phyloP scores from a whole-genome alignment of 2,797 vertebrate genomes.

The Trichosurus vulpecula region DNA sequence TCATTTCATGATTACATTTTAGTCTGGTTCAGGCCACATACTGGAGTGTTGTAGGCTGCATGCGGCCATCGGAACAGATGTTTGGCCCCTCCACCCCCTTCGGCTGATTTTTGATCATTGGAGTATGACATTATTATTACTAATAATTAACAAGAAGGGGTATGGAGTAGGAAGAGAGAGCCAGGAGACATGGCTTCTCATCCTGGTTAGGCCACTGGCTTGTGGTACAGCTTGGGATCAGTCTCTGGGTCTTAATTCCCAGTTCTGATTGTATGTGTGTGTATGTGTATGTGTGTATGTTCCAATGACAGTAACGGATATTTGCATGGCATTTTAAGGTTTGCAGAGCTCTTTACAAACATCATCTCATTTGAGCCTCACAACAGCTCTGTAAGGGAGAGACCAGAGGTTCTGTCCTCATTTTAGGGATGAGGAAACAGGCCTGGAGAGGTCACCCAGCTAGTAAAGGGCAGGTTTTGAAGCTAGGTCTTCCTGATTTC shows the following conservation, averaged over 20 bases:
- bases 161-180: not conserved
- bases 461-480: not conserved
- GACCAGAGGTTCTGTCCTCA: not conserved
- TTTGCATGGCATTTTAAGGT: not conserved
- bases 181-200: not conserved
- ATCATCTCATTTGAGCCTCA: not conserved
- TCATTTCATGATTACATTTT: not conserved
- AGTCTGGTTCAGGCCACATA: not conserved
- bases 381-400: not conserved
- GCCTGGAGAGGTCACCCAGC: not conserved
- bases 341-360: not conserved
- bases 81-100: not conserved
- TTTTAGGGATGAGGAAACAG: not conserved
- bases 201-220: not conserved
- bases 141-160: not conserved
- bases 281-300: too few relatives aligned
- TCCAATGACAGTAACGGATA: not conserved
- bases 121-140: not conserved
- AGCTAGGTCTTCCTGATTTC: not conserved
- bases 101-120: not conserved
- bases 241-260: not conserved
- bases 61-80: not conserved
- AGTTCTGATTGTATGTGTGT: not conserved
- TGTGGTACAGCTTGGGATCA: not conserved
- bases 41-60: not conserved